phyloP scores from a whole-genome alignment of 2,888 invertebrate species.

The Plutella xylostella region DNA sequence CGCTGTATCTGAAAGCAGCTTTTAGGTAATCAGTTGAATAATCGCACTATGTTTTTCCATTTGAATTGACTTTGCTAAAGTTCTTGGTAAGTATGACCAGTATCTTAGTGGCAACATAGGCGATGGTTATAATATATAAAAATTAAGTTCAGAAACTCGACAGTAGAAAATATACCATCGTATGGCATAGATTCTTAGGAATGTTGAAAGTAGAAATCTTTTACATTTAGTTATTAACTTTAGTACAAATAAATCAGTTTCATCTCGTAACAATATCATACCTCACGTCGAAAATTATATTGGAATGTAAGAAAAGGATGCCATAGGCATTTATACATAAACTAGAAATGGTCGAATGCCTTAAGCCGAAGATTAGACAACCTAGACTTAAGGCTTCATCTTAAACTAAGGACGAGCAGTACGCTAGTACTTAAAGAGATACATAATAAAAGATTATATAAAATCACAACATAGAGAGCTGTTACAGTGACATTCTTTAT shows the following conservation, averaged over 20 bases:
- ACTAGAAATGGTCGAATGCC: background rate
- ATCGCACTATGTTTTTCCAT: too few species aligned
- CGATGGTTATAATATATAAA: too few species aligned
- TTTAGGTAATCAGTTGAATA: too few species aligned
- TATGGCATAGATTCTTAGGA: too few species aligned
- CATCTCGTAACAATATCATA: background rate
- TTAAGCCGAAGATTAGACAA: background rate
- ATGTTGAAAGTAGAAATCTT: too few species aligned
- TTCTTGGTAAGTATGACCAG: too few species aligned
- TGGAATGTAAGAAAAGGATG: slow-evolving; percentile 4
- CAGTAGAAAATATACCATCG: too few species aligned
- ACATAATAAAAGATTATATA: background rate
- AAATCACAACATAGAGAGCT: slow-evolving; percentile 21
- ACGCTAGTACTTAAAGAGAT: background rate
- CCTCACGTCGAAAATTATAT: too few species aligned
- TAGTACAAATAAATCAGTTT: slow-evolving; percentile 11
- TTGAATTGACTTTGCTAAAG: too few species aligned
- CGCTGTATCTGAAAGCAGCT: too few species aligned
- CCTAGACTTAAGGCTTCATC: background rate
- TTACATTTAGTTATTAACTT: slow-evolving; percentile 10
- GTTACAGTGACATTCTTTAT: background rate
- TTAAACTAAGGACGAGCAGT: slow-evolving; percentile 4
- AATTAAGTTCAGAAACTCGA: too few species aligned
- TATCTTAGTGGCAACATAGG: too few species aligned
- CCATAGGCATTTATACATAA: background rate